Base-by-base conservation (phyloP, 2,113 vertebrate species). In the Delphinapterus leucas region DNA sequence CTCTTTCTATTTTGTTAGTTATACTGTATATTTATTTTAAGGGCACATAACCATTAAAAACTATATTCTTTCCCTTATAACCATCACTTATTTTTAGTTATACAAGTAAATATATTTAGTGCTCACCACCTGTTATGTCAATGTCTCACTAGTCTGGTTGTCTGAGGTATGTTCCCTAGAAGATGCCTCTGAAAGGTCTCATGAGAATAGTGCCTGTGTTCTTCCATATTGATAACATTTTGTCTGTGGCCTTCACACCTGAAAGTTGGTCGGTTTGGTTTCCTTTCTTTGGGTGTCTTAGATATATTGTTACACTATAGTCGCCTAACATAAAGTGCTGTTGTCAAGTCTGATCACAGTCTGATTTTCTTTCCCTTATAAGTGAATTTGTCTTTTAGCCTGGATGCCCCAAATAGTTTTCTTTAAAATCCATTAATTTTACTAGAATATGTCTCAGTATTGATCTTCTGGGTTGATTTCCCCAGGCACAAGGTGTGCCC, bases 391-490 rank as follows among this genome's bases (percentile, higher is more conserved):
- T 67, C 68, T 83, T 82, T 90, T 65, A 80, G 58, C 38, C 20
- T 61, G 18, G 73, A 77, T 63, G 28, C 5, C 18, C 21, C 28
- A 47, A 28, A 23, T 55, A 68, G 18, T 80, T 92, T 84, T 80
- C 63, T 80, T 96, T 65, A 41, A 95, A 90, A 70, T n/a, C 33
- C 38, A 86, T 11, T 71, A 13, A 71, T 77, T 90, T 93, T 92
- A 77, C 28, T 83, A 61, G 36, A 77, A 21, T 70, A 49, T 63
- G 21, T 53, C 77, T 88, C 68, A 33, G 11, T 49, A 68, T 55
- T 95, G 76, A 91, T 53, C 36, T 81, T 93, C 71, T 76, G n/a
- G 33, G n/a, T 68, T 36, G 38, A 87, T 58, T n/a, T 97, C 38
- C 5, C 38, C 38, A 53, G 9, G 67, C 67, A 28, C 33, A 21